phyloP scores from a whole-genome alignment of 2,113 vertebrate species.

The Numenius arquata region DNA sequence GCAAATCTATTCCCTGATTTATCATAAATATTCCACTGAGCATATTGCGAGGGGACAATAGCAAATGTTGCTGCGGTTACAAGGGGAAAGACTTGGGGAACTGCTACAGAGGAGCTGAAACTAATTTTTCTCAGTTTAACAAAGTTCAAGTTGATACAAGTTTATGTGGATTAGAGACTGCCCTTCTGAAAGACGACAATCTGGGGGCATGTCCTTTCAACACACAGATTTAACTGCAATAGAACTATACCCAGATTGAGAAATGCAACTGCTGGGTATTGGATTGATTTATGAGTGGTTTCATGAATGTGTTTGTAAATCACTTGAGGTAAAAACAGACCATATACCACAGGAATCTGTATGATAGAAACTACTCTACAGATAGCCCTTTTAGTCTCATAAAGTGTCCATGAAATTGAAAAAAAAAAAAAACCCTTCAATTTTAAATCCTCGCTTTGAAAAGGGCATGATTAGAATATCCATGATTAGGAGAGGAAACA shows the following conservation, averaged over 20 bases:
- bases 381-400: background rate
- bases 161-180: background rate
- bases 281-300: background rate
- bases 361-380: background rate
- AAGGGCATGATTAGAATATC: conserved; percentile 40
- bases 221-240: background rate
- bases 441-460: conserved; percentile 31
- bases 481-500: conserved; percentile 56
- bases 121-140: background rate
- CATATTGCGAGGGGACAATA: background rate
- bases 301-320: background rate
- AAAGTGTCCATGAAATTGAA: background rate
- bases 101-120: background rate
- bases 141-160: background rate
- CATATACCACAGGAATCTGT: background rate
- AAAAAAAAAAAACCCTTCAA: background rate
- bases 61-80: background rate
- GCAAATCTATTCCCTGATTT: background rate
- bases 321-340: conserved; percentile 17
- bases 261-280: background rate
- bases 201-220: background rate
- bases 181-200: background rate
- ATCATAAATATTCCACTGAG: background rate
- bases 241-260: background rate
- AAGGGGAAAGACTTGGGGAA: background rate